phyloP scores from a whole-genome alignment of 2,888 invertebrate genomes.

The Hypercompe scribonia region DNA sequence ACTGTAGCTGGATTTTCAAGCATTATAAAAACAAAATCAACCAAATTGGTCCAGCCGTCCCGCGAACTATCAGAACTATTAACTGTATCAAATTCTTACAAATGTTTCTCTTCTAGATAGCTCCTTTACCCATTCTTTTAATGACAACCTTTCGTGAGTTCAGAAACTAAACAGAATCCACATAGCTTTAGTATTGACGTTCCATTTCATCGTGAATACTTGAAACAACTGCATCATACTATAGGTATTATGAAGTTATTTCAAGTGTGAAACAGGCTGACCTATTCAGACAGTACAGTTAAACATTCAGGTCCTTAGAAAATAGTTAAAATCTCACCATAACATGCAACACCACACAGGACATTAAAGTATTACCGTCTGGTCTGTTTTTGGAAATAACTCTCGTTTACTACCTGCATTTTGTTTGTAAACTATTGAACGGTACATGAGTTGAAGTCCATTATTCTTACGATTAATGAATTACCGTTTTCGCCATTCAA shows the following conservation, averaged over 20 bases:
- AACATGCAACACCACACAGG: not conserved
- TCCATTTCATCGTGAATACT: too few relatives aligned
- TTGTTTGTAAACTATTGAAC: conserved; percentile 7
- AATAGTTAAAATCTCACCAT: not conserved
- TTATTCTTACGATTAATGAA: not conserved
- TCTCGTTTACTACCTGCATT: not conserved
- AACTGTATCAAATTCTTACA: too few relatives aligned
- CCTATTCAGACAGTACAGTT: not conserved
- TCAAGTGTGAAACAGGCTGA: not conserved
- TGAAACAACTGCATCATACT: not conserved
- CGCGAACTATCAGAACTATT: too few relatives aligned
- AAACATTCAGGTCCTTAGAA: not conserved
- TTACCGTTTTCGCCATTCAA: not conserved
- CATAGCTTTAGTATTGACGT: too few relatives aligned
- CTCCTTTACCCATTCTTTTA: too few relatives aligned
- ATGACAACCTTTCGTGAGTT: too few relatives aligned
- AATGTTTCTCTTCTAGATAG: too few relatives aligned
- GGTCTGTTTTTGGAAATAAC: not conserved
- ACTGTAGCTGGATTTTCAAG: too few relatives aligned
- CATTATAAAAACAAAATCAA: too few relatives aligned
- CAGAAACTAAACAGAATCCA: too few relatives aligned
- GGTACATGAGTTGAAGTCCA: not conserved
- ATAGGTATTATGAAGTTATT: too few relatives aligned
- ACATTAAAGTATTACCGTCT: not conserved
- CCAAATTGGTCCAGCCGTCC: too few relatives aligned